Percentiles rank a stretch among this genome's conserved stretches.
phyloP scores from a whole-genome alignment of 1,140 invertebrate species.

The Popillia japonica region DNA sequence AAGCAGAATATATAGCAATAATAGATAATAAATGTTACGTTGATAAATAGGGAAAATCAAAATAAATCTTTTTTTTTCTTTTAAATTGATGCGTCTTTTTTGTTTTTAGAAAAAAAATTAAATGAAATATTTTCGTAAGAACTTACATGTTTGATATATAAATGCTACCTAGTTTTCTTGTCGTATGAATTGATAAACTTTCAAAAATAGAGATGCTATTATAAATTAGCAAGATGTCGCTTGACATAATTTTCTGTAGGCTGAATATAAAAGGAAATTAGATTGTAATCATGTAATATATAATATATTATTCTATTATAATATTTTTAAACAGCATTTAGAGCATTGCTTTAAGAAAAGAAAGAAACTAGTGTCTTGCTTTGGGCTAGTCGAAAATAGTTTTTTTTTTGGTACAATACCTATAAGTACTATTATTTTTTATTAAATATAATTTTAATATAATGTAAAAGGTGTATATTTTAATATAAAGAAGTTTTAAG shows the following conservation, averaged over 20 bases:
- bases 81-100: not conserved
- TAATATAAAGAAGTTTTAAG: not conserved
- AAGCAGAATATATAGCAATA: not conserved
- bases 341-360: constrained; percentile 20
- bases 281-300: constrained; percentile 32
- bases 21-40: not conserved
- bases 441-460: constrained; percentile 12
- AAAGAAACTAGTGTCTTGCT: constrained; percentile 43
- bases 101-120: not conserved
- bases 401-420: constrained; percentile 41
- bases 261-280: not conserved
- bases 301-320: constrained; percentile 31
- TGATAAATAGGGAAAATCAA: not conserved
- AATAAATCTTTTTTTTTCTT: not conserved
- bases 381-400: constrained; percentile 50
- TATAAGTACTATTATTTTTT: constrained; percentile 20
- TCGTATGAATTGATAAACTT: not conserved
- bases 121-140: constrained; percentile 23
- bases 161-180: not conserved
- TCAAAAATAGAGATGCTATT: not conserved
- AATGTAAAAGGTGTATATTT: constrained; percentile 34
- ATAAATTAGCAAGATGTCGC: not conserved
- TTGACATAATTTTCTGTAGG: constrained; percentile 3
- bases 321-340: constrained; percentile 29
- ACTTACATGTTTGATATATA: constrained; percentile 30